Evolutionary conservation across 2,888 invertebrate genomes (phyloP), one percentile per base, ranked within the genome.

Genomic region (Limnephilus auricula): DNA sequence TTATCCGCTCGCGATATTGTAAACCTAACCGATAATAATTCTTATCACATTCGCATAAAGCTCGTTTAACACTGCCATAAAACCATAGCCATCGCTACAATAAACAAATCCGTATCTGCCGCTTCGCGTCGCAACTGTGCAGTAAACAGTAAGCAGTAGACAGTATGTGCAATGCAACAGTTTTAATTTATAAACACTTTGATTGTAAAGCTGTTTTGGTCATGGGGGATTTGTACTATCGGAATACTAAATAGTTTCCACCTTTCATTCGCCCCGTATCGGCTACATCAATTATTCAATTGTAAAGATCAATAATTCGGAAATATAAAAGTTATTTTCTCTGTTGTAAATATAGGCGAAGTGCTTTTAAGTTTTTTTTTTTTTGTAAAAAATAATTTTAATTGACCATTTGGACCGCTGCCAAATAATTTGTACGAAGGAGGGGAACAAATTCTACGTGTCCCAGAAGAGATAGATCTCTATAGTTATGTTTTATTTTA

Each of bases 401-500:
- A 85, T 85, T 85, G 85, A 85, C 85, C 85, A 85, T 50, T 85
- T 85, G 45, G 34, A 45, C 37, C 85, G 31, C 85, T 37, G 85
- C 85, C 37, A 37, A 37, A 37, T 37, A 85, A 37, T 37, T 85
- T 40, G 85, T 40, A 85, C 40, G 25, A 15, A 85, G 31, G 34
- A 31, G 31, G 25, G 25, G 40, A 37, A 85, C 40, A 85, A 34
- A 85, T 85, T 18, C 30, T n/a, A 25, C 30, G 34, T 34, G 34
- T 82, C 82, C 80, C 25, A 37, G 32, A 37, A 82, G 82, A 82
- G 32, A 34, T 15, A 80, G 31, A 34, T 82, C 82, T 31, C 31
- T 10, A 5, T 34, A 82, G 34, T 85, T 40, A 85, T 12, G 40
- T 45, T 37, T 85, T 45, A 45, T 45, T 12, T 85, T 45, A n/a